Base-by-base conservation (phyloP, 2,113 vertebrate genomes). In the Himantopus leucocephalus region DNA sequence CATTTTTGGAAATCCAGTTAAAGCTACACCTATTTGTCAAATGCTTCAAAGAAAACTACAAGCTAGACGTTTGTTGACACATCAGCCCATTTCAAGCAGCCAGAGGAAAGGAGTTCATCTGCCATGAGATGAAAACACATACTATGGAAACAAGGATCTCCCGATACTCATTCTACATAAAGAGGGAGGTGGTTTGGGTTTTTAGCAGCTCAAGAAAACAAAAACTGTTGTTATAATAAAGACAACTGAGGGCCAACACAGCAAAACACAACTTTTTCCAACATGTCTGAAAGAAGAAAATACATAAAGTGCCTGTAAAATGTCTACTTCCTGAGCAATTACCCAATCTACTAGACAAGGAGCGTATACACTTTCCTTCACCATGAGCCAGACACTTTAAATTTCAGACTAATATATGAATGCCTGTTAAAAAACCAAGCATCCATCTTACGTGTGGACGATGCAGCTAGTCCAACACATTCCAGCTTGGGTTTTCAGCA, bases 281-380 rank as follows among this genome's bases (percentile, higher is more conserved):
- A 43, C 53, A 22, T 14, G 23, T 5, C 22, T 17, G 10, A 43
- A 43, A 62, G 37, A 74, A 78, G 26, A 56, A 35, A 62, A 41
- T 8, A n/a, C 7, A 13, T 17, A 3, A 43, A 39, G n/a, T 1
- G 18, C 56, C 32, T 32, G 71, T 47, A n/a, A 63, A 68, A 91
- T 0, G 3, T 12, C 48, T 22, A 3, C 41, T 56, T 50, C 62
- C 32, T 48, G 60, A 48, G 68, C 17, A 52, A 30, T 5, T 2
- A 0, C 29, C 47, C 43, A 0, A 60, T 63, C 43, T 47, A 4
- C 21, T 13, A 27, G 8, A 27, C 5, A 22, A 85, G 34, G 29
- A 47, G 9, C 2, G 34, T 5, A 37, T 34, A 4, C 7, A 0
- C 5, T 35, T 32, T 0, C n/a, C n/a, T n/a, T 24, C 32, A 23